Evolutionary conservation across 2,113 vertebrate species (phyloP), one percentile per base, ranked within the genome.

Genomic region (Pygoscelis adeliae): DNA sequence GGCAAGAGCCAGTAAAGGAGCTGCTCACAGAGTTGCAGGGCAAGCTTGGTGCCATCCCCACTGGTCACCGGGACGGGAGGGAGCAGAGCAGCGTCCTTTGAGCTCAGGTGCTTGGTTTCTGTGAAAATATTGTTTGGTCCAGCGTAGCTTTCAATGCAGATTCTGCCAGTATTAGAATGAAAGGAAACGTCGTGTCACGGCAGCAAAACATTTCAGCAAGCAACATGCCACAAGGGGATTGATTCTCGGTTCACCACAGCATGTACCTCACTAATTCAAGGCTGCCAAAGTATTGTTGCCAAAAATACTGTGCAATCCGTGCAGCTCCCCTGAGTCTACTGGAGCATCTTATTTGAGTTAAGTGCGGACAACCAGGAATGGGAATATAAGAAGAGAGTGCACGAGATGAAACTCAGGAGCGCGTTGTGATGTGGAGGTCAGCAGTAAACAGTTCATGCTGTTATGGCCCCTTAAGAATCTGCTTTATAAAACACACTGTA

Each of bases 51-150:
- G 63, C 71, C 76, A 74, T 83, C 63, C 65, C 49, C 0, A 0
- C 40, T 86, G 62, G 56, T 85, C 63, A 25, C 71, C 12, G 2
- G 50, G 53, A 62, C 2, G 0, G 36, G 74, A 82, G 61, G 76
- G 77, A 73, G 77, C 1, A 0, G 52, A 65, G 81, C 91, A 86
- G 71, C 26, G 1, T 83, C 80, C 96, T 95, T 71, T 87, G 93
- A 90, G 74, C 82, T 96, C 87, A 91, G 79, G 67, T 82, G 80
- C 74, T 94, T 96, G 86, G 58, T 96, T 98, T 97, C 91, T 97
- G 70, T 67, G 81, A 85, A 91, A 86, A 62, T 56, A 34, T 52
- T 83, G 44, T 94, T 96, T 91, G 96, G 92, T 96, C 92, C 96
- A 81, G 38, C 66, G 38, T 89, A 87, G 34, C 78, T 95, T 98